A percentile compares a stretch with the other conserved stretches of the same genome.
Conservation (phyloP, 2,797 vertebrate genomes). For the Phrynocephalus vlangalii region DNA sequence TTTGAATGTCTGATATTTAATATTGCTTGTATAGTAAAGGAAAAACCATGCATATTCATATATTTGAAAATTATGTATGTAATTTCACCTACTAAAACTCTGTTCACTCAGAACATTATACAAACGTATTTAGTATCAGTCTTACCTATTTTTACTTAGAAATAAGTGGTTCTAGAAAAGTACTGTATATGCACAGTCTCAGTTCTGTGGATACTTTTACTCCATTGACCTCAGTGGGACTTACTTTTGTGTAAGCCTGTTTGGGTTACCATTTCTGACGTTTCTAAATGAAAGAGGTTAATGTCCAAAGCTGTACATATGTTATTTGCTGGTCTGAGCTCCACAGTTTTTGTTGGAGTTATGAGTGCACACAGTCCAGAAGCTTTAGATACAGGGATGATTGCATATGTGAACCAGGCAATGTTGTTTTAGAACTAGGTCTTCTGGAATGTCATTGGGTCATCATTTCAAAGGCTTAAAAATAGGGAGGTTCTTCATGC, state of each 20-base stretch:
- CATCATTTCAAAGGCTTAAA: background rate
- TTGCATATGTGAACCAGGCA: background rate
- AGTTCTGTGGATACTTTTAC: background rate
- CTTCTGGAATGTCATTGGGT: background rate
- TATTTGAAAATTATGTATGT: background rate
- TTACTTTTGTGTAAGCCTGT: background rate
- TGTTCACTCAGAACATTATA: background rate
- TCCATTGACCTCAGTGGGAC: background rate
- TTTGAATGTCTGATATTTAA: background rate
- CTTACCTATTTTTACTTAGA: background rate
- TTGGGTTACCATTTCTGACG: background rate
- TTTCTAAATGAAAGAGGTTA: background rate
- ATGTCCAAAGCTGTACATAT: background rate
- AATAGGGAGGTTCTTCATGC: conserved; percentile 2
- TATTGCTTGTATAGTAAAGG: background rate
- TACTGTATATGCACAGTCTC: background rate
- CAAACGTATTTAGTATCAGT: background rate
- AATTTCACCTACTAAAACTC: background rate
- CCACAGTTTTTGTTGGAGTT: too few species aligned
- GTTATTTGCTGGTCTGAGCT: background rate
- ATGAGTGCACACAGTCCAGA: background rate
- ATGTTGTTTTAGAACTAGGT: background rate
- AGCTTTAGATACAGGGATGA: background rate
- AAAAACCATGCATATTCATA: background rate
- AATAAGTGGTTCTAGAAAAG: background rate